Percentiles rank a stretch among this genome's conserved stretches.
These are phyloP conservation scores for Esox masquinongy DNA, from an alignment of 2,797 vertebrate species.

Conservation along the genomic window DNA sequence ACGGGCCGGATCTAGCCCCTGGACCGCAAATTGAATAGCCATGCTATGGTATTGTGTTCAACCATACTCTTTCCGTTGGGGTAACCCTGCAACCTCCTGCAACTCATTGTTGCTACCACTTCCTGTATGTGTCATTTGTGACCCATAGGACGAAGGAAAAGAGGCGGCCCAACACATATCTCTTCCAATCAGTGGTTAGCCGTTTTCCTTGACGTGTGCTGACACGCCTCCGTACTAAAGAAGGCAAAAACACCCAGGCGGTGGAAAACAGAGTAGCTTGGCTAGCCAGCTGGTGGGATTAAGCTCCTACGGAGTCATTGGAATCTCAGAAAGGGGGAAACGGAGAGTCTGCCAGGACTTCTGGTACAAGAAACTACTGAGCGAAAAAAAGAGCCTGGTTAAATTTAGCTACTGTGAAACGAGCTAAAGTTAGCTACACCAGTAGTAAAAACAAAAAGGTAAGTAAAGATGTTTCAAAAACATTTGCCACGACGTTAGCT, in stretches of 20 bases:
- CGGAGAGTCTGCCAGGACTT: neutral
- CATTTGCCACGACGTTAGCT: neutral
- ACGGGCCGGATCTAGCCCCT: too few relatives aligned
- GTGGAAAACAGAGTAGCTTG: neutral
- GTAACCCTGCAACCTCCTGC: too few relatives aligned
- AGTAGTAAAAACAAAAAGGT: neutral
- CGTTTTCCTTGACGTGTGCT: conserved; percentile 56
- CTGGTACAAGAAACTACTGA: neutral
- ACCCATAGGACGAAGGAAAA: too few relatives aligned
- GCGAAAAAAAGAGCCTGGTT: neutral
- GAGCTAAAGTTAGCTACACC: neutral
- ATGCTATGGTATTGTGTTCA: too few relatives aligned
- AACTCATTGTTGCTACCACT: neutral
- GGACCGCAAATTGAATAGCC: too few relatives aligned
- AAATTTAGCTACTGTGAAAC: neutral
- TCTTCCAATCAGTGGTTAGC: conserved; percentile 47
- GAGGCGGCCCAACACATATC: conserved; percentile 12
- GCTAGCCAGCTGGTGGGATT: conserved; percentile 8
- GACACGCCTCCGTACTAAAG: conserved; percentile 32
- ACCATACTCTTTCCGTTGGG: too few relatives aligned
- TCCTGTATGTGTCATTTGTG: neutral
- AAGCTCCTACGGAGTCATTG: neutral
- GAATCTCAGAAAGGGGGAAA: neutral
- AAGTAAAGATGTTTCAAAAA: neutral
- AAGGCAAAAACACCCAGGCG: neutral